A percentile compares a stretch with the other conserved stretches of the same genome.
Conservation (phyloP, 1,140 invertebrate genomes). For the Drosophila ironensis region DNA sequence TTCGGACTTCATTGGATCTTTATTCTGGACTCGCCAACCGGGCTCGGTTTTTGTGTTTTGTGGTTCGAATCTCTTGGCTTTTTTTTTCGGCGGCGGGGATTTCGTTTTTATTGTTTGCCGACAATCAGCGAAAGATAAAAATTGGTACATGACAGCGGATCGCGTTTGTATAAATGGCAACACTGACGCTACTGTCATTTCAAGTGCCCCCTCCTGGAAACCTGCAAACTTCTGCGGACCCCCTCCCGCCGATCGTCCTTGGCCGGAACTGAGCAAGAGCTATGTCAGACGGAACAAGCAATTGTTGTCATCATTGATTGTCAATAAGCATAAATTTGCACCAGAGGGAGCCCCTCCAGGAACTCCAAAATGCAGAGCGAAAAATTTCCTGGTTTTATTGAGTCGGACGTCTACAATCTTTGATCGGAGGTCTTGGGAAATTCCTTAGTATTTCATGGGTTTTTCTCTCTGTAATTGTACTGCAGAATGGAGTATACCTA, state of each 20-base stretch:
- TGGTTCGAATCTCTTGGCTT: no score
- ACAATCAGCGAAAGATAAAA: slow-evolving; percentile 80
- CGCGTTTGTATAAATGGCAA: slow-evolving; percentile 81
- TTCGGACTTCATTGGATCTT: no score
- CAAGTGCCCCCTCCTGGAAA: slow-evolving; percentile 44
- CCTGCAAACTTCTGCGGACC: neutral
- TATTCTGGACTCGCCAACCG: no score
- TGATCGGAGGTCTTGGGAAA: no score
- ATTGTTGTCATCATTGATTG: slow-evolving; percentile 82
- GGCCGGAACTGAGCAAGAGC: slow-evolving; percentile 45
- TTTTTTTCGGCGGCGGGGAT: slow-evolving; percentile 43
- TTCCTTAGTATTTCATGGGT: no score
- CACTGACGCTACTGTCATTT: slow-evolving; percentile 79
- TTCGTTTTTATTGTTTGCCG: slow-evolving; percentile 80
- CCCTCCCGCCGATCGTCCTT: neutral
- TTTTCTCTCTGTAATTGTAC: slow-evolving; percentile 11
- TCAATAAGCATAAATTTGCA: slow-evolving; percentile 82
- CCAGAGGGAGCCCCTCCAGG: slow-evolving; percentile 57
- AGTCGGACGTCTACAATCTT: no score
- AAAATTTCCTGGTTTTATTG: neutral
- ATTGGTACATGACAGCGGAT: slow-evolving; percentile 81
- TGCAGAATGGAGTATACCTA: slow-evolving; percentile 2
- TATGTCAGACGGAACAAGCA: slow-evolving; percentile 73
- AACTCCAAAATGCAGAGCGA: neutral
- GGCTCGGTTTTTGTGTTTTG: no score